Conservation (phyloP, 2,888 invertebrate species). For the Troides aeacus region DNA sequence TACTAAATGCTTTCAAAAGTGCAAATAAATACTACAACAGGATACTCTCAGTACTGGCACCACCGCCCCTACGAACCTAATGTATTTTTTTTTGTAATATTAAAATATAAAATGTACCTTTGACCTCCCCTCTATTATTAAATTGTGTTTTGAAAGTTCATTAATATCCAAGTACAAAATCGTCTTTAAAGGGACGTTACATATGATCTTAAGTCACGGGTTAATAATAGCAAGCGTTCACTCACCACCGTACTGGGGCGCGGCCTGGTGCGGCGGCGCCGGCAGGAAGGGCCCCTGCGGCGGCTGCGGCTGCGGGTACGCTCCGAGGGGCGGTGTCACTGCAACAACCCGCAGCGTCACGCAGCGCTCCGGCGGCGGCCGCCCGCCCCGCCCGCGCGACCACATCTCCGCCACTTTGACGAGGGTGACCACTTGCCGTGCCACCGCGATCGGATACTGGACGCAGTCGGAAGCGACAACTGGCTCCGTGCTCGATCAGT, state of each 20-base stretch:
- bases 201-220: too few species aligned
- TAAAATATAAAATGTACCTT: too few species aligned
- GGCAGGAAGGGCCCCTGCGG: conserved; percentile 82
- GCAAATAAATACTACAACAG: too few species aligned
- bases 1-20: too few species aligned
- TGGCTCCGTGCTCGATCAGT: background rate
- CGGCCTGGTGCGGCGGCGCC: conserved; percentile 82
- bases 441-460: conserved; percentile 7
- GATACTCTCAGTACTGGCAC: too few species aligned
- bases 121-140: too few species aligned
- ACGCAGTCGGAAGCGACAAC: background rate
- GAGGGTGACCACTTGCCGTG: conserved; percentile 13
- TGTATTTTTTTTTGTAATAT: too few species aligned
- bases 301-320: conserved; percentile 81
- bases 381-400: conserved; percentile 32
- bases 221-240: conserved; percentile 9
- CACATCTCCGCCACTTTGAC: conserved; percentile 33
- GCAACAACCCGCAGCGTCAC: conserved; percentile 61
- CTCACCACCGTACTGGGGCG: conserved; percentile 75
- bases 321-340: conserved; percentile 78
- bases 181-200: too few species aligned
- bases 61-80: too few species aligned
- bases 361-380: conserved; percentile 23
- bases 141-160: too few species aligned
- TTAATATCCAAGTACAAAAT: too few species aligned